Percentiles rank a stretch among this genome's conserved stretches.
These are phyloP conservation scores for Subacronicta megacephala DNA, from an alignment of 2,888 invertebrate genomes.

Conservation along the genomic window DNA sequence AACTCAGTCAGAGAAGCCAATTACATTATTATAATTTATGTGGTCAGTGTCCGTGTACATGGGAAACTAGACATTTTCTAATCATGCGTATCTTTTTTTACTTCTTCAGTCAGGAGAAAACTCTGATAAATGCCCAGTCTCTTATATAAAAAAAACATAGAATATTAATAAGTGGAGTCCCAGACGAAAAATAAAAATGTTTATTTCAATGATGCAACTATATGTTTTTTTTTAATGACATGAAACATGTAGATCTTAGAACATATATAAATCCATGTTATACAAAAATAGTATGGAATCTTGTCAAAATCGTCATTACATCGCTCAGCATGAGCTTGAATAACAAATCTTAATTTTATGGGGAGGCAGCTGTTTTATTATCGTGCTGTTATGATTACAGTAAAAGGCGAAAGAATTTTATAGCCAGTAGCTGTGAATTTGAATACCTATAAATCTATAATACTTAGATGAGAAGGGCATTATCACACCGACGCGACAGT, in stretches of 20 bases:
- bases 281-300: too few species aligned
- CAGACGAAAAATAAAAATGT: too few species aligned
- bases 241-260: too few species aligned
- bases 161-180: too few species aligned
- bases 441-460: constrained; percentile 36
- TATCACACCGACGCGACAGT: constrained; percentile 34
- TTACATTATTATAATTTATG: constrained; percentile 39
- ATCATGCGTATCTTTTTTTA: constrained; percentile 28
- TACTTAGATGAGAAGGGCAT: constrained; percentile 47
- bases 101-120: constrained; percentile 2
- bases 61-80: constrained; percentile 23
- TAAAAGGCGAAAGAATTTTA: constrained; percentile 34
- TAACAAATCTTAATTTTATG: constrained; percentile 20
- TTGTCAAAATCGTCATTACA: constrained; percentile 11
- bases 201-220: too few species aligned
- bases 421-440: constrained; percentile 22
- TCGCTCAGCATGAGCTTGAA: background rate
- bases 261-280: too few species aligned
- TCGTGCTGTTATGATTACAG: constrained; percentile 8
- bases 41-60: constrained; percentile 30
- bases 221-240: too few species aligned
- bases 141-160: too few species aligned
- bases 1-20: constrained; percentile 33
- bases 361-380: constrained; percentile 24
- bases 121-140: background rate